Percentiles rank a stretch among this genome's conserved stretches.
Conservation (phyloP, 2,888 invertebrate species). For the Cordilura impudica region DNA sequence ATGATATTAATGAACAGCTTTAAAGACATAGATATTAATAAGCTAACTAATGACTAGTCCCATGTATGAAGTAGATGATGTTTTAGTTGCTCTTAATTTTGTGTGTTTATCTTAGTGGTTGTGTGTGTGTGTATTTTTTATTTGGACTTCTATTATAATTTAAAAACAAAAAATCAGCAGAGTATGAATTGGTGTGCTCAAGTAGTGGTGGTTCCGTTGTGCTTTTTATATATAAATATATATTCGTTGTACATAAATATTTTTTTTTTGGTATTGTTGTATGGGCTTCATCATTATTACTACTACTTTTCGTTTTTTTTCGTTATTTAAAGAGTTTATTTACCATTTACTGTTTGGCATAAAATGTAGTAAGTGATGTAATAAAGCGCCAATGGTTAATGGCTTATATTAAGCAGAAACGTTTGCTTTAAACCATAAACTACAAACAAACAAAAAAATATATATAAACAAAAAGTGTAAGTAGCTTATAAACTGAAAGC, state of each 20-base stretch:
- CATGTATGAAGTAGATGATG: too few species aligned
- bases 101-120: too few species aligned
- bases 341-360: conserved; percentile 32
- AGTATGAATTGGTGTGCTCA: conserved; percentile 13
- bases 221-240: too few species aligned
- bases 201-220: neutral
- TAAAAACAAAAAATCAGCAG: too few species aligned
- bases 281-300: neutral
- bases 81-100: too few species aligned
- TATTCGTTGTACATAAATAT: conserved; percentile 1
- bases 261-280: conserved; percentile 6
- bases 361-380: conserved; percentile 34
- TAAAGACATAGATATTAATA: too few species aligned
- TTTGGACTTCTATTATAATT: too few species aligned
- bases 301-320: conserved; percentile 21
- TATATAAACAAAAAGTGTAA: neutral
- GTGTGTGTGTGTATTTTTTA: too few species aligned
- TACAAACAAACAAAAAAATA: conserved; percentile 4
- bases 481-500: neutral
- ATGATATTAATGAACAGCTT: too few species aligned
- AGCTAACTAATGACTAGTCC: too few species aligned
- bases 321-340: conserved; percentile 25
- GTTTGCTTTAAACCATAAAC: conserved; percentile 12
- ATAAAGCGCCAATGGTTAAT: conserved; percentile 47
- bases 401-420: conserved; percentile 45